phyloP scores from a whole-genome alignment of 2,888 invertebrate species.

The Amorpha juglandis region DNA sequence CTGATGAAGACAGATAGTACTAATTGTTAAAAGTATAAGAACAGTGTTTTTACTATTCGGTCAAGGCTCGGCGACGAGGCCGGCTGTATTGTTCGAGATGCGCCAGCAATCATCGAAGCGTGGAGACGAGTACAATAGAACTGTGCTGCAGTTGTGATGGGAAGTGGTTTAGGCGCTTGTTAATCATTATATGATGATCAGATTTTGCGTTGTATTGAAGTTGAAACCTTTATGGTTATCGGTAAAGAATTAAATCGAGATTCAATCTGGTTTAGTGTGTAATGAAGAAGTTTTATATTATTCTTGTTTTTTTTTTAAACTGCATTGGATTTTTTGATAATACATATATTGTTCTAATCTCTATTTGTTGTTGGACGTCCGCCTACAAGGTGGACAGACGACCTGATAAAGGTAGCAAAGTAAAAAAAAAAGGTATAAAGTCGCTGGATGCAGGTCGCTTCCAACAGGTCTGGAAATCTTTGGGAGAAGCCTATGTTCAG shows the following conservation, averaged over 20 bases:
- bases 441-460: too few relatives aligned
- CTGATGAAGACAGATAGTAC: conserved; percentile 28
- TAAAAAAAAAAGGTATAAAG: too few relatives aligned
- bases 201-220: background rate
- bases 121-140: conserved; percentile 37
- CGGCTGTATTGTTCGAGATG: conserved; percentile 54
- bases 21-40: conserved; percentile 32
- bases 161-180: background rate
- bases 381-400: too few relatives aligned
- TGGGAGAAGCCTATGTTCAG: too few relatives aligned
- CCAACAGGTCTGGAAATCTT: too few relatives aligned
- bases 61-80: conserved; percentile 60
- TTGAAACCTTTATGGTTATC: background rate
- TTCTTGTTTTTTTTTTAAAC: too few relatives aligned
- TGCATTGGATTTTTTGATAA: too few relatives aligned
- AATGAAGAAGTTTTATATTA: too few relatives aligned
- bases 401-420: too few relatives aligned
- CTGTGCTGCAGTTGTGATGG: conserved; percentile 15
- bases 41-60: conserved; percentile 39
- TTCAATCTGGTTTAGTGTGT: background rate
- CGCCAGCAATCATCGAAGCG: conserved; percentile 54
- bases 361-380: too few relatives aligned
- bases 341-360: too few relatives aligned
- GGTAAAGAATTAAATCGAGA: background rate
- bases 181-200: background rate